phyloP scores from a whole-genome alignment of 2,888 invertebrate genomes.

The Netelia virgata region DNA sequence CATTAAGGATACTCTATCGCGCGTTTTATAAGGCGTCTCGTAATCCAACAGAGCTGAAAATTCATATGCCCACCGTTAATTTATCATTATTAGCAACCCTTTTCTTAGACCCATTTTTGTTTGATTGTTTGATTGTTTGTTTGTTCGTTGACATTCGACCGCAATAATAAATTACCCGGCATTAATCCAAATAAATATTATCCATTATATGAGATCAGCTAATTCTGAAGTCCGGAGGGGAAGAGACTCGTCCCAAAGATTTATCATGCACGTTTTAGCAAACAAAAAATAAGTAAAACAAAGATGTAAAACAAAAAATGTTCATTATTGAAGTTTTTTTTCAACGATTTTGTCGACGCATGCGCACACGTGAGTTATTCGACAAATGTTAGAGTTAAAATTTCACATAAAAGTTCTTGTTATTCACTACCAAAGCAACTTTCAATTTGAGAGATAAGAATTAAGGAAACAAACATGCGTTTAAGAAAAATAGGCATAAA shows the following conservation, averaged over 20 bases:
- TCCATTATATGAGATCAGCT: conserved; percentile 68
- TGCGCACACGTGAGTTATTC: not conserved
- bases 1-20: conserved; percentile 81
- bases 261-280: conserved; percentile 27
- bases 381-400: not conserved
- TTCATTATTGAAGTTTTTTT: conserved; percentile 11
- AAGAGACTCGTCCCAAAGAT: conserved; percentile 34
- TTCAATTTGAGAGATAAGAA: conserved; percentile 43
- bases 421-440: not conserved
- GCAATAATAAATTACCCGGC: conserved; percentile 31
- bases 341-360: not conserved
- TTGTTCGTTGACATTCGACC: conserved; percentile 50
- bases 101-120: conserved; percentile 47
- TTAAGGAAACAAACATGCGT: not conserved
- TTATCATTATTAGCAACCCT: conserved; percentile 46
- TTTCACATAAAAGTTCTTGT: not conserved
- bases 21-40: conserved; percentile 81
- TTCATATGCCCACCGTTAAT: conserved; percentile 73
- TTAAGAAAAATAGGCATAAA: not conserved
- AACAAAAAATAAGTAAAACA: conserved; percentile 20
- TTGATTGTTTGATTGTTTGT: conserved; percentile 15
- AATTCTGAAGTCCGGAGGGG: conserved; percentile 76
- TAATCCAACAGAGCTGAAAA: conserved; percentile 83
- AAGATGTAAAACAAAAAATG: conserved; percentile 13
- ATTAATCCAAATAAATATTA: conserved; percentile 46